phyloP scores from a whole-genome alignment of 2,797 vertebrate species.

The Microctenopoma steveboyesi region DNA sequence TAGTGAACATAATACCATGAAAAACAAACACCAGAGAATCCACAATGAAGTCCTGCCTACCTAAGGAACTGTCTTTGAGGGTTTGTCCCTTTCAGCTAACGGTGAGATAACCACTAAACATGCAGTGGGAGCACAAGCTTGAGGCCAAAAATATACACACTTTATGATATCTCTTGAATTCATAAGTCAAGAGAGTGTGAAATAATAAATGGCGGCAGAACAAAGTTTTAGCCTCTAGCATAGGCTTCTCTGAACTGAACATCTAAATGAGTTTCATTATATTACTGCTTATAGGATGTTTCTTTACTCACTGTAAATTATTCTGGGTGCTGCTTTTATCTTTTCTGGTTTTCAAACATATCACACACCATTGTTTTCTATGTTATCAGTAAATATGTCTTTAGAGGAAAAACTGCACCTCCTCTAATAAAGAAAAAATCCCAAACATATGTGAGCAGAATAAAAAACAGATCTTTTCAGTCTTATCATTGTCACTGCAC shows the following conservation, averaged over 20 bases:
- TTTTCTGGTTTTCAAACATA: conserved; percentile 13
- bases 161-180: conserved; percentile 16
- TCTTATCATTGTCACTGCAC: too few relatives aligned
- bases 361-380: neutral
- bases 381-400: too few relatives aligned
- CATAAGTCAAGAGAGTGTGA: conserved; percentile 21
- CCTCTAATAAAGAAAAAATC: too few relatives aligned
- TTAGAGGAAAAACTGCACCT: too few relatives aligned
- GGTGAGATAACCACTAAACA: conserved; percentile 8
- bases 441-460: too few relatives aligned
- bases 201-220: conserved; percentile 27
- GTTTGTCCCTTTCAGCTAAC: conserved; percentile 9
- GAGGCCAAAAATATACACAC: neutral
- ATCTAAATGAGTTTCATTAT: conserved; percentile 18
- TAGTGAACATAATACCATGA: neutral
- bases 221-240: conserved; percentile 20
- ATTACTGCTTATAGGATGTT: conserved; percentile 10
- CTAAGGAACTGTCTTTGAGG: neutral
- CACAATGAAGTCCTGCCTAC: neutral
- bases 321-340: conserved; percentile 24
- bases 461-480: too few relatives aligned
- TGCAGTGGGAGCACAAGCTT: neutral
- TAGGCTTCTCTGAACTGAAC: neutral
- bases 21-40: neutral
- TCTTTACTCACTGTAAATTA: conserved; percentile 20